These are phyloP conservation scores for Miltochrista miniata DNA, from an alignment of 2,888 invertebrate species.

Conservation along the genomic window DNA sequence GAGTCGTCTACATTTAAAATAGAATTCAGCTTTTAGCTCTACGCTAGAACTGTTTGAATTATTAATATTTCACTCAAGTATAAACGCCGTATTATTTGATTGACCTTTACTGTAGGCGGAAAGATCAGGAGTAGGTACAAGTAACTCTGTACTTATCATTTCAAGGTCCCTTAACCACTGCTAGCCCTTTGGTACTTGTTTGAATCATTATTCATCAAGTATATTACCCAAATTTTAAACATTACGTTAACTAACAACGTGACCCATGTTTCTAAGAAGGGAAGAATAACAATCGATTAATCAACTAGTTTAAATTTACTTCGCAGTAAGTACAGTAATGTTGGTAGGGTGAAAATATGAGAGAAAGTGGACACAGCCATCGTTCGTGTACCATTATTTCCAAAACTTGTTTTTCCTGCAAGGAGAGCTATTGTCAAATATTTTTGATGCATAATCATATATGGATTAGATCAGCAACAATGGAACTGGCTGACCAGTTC, in stretches of 20 bases:
- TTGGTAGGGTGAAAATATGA: slow-evolving; percentile 55
- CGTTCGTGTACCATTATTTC: slow-evolving; percentile 63
- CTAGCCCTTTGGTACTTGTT: slow-evolving; percentile 23
- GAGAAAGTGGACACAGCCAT: slow-evolving; percentile 69
- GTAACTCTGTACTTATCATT: slow-evolving; percentile 16
- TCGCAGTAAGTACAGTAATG: slow-evolving; percentile 44
- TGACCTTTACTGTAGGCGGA: slow-evolving; percentile 26
- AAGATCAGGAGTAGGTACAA: slow-evolving; percentile 17
- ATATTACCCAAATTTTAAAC: slow-evolving; percentile 18
- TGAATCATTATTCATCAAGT: slow-evolving; percentile 24
- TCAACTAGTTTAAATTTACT: slow-evolving; percentile 55
- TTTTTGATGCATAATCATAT: slow-evolving; percentile 71
- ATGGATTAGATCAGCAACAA: slow-evolving; percentile 68
- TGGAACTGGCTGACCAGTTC: slow-evolving; percentile 55
- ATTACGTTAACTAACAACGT: slow-evolving; percentile 6
- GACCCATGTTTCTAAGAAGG: slow-evolving; percentile 33
- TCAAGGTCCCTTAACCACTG: slow-evolving; percentile 24
- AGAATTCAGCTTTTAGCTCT: slow-evolving; percentile 4
- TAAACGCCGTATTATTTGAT: slow-evolving; percentile 26
- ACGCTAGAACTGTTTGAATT: slow-evolving; percentile 23
- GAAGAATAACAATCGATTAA: slow-evolving; percentile 55
- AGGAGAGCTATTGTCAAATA: slow-evolving; percentile 53
- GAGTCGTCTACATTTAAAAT: no score
- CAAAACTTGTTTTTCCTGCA: slow-evolving; percentile 71
- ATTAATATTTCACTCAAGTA: slow-evolving; percentile 29